A percentile compares a stretch with the other conserved stretches of the same genome.
Conservation (phyloP, 2,797 vertebrate species). For the Microcaecilia unicolor region DNA sequence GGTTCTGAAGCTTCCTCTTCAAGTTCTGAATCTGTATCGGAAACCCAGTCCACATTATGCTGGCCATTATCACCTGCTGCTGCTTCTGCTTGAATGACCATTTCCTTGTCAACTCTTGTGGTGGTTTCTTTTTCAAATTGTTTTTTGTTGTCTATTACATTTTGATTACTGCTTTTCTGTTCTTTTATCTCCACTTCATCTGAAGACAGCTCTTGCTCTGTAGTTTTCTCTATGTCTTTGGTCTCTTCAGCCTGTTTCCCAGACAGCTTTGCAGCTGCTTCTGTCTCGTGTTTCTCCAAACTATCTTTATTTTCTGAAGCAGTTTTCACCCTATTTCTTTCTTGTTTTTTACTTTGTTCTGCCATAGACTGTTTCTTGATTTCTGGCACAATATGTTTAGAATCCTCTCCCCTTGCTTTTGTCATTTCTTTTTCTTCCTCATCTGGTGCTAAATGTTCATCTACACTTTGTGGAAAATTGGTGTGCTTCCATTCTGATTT, state of each 20-base stretch:
- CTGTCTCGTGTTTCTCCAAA: not conserved
- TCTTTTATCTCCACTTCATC: constrained; percentile 7
- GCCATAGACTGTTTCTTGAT: constrained; percentile 1
- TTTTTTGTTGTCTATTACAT: not conserved
- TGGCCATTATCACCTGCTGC: constrained; percentile 4
- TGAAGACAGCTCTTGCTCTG: constrained; percentile 7
- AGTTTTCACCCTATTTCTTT: not conserved
- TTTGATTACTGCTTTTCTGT: no score
- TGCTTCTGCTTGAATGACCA: constrained; percentile 1
- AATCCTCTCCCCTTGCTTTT: not conserved
- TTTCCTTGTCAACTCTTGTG: not conserved
- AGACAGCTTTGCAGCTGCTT: not conserved
- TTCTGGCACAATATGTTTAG: not conserved
- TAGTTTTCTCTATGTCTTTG: constrained; percentile 1
- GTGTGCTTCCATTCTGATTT: not conserved
- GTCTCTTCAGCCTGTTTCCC: constrained; percentile 1
- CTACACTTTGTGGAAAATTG: not conserved
- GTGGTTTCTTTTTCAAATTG: constrained; percentile 1
- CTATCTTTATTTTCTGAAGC: not conserved
- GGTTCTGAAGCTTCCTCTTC: constrained; percentile 16
- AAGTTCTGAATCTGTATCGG: not conserved
- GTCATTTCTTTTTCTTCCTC: not conserved
- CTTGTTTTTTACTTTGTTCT: constrained; percentile 1
- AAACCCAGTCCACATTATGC: not conserved
- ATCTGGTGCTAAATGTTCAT: fast-evolving